phyloP scores from a whole-genome alignment of 1,140 invertebrate species.

The Drosophila pseudoobscura region DNA sequence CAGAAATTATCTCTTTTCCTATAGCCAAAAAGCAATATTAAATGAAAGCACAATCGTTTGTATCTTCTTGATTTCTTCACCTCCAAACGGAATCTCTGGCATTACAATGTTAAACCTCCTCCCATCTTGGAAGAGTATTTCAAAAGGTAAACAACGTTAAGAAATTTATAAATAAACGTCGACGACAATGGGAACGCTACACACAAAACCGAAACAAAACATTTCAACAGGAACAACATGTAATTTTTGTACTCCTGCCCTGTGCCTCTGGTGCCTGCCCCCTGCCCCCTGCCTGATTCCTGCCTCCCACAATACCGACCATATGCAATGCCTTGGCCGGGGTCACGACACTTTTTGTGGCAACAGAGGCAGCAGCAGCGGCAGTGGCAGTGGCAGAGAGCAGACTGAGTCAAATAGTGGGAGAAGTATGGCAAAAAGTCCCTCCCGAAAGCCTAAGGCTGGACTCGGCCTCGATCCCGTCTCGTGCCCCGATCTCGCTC shows the following conservation, averaged over 20 bases:
- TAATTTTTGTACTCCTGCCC: slow-evolving; percentile 68
- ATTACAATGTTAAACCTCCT: not conserved
- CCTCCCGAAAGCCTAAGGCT: slow-evolving; percentile 50
- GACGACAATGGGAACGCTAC: slow-evolving; percentile 74
- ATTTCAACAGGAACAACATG: slow-evolving; percentile 81
- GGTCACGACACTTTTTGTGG: slow-evolving; percentile 83
- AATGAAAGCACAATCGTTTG: no score
- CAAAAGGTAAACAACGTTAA: slow-evolving; percentile 35
- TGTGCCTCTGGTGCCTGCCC: slow-evolving; percentile 11
- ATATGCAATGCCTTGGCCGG: slow-evolving; percentile 74
- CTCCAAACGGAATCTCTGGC: not conserved
- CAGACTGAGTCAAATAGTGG: slow-evolving; percentile 74
- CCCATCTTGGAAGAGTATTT: slow-evolving; percentile 32
- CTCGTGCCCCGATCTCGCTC: slow-evolving; percentile 2
- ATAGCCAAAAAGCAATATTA: not conserved
- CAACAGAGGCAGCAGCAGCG: slow-evolving; percentile 41
- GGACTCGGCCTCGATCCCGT: no score
- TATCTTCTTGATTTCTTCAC: no score
- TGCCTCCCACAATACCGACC: slow-evolving; percentile 54
- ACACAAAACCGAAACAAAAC: slow-evolving; percentile 63
- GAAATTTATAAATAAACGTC: slow-evolving; percentile 75
- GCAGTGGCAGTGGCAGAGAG: slow-evolving; percentile 24
- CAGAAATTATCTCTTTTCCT: no score
- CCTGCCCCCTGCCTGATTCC: slow-evolving; percentile 18
- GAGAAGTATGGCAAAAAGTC: slow-evolving; percentile 78